These are phyloP conservation scores for Campoletis raptor DNA, from an alignment of 2,888 invertebrate species.

Conservation along the genomic window DNA sequence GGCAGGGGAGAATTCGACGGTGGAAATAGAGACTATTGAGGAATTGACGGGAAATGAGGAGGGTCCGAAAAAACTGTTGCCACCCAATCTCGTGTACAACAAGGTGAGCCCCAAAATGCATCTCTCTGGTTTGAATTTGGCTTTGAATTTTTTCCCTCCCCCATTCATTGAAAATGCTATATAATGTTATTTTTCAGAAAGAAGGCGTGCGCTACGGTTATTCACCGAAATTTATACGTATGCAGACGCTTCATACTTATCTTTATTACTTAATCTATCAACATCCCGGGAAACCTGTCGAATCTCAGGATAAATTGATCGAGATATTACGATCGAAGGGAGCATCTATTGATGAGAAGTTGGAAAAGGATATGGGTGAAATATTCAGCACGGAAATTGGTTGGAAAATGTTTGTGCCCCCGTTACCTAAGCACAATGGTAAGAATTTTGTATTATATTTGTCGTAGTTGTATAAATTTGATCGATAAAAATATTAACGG, in stretches of 20 bases:
- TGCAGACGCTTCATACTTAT: slow-evolving; percentile 89
- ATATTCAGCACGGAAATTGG: slow-evolving; percentile 86
- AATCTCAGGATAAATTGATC: slow-evolving; percentile 76
- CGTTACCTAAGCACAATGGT: slow-evolving; percentile 87
- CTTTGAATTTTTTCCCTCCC: neutral
- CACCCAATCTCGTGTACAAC: slow-evolving; percentile 65
- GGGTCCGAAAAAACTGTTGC: slow-evolving; percentile 43
- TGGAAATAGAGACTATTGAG: slow-evolving; percentile 35
- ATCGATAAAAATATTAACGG: no score
- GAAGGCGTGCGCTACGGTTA: slow-evolving; percentile 85
- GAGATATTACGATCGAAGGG: slow-evolving; percentile 77
- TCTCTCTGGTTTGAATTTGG: neutral
- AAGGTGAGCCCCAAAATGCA: slow-evolving; percentile 58
- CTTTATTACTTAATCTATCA: slow-evolving; percentile 90
- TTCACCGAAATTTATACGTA: slow-evolving; percentile 89
- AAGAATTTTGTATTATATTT: slow-evolving; percentile 49
- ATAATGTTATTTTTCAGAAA: slow-evolving; percentile 63
- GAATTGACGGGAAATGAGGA: slow-evolving; percentile 19
- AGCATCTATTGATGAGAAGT: slow-evolving; percentile 81
- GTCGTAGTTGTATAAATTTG: no score
- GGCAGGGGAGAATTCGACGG: neutral
- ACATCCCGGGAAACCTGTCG: slow-evolving; percentile 83
- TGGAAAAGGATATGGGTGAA: slow-evolving; percentile 85
- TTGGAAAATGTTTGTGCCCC: slow-evolving; percentile 91
- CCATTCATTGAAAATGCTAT: neutral